Base-by-base conservation (phyloP, 2,888 invertebrate species). In the Nomada goodeniana region DNA sequence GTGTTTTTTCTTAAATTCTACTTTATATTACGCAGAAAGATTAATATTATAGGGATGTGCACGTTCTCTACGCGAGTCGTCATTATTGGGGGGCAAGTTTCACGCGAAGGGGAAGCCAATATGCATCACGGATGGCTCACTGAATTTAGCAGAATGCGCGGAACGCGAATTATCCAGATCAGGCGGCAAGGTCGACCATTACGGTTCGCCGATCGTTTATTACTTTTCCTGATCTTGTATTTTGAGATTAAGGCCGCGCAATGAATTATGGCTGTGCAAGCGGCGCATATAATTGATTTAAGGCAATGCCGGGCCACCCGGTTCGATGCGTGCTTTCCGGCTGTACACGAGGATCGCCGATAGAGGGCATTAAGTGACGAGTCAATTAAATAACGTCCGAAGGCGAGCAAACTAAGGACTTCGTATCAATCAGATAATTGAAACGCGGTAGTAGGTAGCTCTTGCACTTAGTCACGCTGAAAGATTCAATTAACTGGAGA, bases 91-190 rank as follows among this genome's bases (percentile, higher is more conserved):
- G 29, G n/a, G 55, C 23, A 55, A 65, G 20, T 64, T 63, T 68
- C 67, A 47, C 68, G 29, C n/a, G 52, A 7, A 2, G 20, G 52
- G 3, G n/a, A 57, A 55, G 23, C 60, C 67, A 63, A 72, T 72
- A 23, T 55, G 9, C n/a, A 47, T 20, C 23, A 11, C 50, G 26
- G 53, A 20, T 26, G 36, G 36, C 10, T 7, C 29, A 29, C 7
- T 44, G 73, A 68, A 77, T 70, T 59, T 76, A 70, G 71, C 75
- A 76, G 87, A 85, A 80, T 74, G 72, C 71, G 13, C 20, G 76
- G 79, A 75, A 65, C 65, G 78, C 69, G 64, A 85, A 59, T 63
- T 86, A 86, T 79, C 79, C 80, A 80, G 87, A 84, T 87, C 74
- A 57, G 47, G 20, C 44, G 55, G 55, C 87, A 86, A 88, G 82